Conservation (phyloP, 2,888 invertebrate genomes). For the Unio pictorum region DNA sequence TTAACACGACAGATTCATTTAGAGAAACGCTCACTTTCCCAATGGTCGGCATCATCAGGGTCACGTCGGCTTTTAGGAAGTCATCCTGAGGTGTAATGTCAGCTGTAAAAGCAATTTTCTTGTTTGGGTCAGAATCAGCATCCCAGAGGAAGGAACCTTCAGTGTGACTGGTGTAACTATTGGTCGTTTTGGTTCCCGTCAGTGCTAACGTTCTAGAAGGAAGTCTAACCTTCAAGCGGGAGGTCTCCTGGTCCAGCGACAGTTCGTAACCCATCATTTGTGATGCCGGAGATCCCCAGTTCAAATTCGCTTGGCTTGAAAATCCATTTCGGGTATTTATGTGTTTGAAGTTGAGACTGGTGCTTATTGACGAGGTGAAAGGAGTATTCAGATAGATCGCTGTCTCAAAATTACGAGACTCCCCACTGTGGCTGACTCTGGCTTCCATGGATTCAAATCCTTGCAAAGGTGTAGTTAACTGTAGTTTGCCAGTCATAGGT, state of each 20-base stretch:
- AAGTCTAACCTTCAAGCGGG: constrained; percentile 30
- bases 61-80: constrained; percentile 33
- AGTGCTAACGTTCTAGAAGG: constrained; percentile 35
- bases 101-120: constrained; percentile 36
- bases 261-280: constrained; percentile 23
- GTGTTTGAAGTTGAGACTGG: no score
- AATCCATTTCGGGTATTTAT: constrained; percentile 1
- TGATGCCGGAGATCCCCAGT: constrained; percentile 14
- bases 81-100: constrained; percentile 21
- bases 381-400: no score
- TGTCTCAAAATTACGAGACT: background rate
- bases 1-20: background rate
- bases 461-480: constrained; percentile 28
- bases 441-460: constrained; percentile 25
- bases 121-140: constrained; percentile 44
- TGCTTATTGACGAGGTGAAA: no score
- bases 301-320: constrained; percentile 11
- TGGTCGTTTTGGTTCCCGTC: constrained; percentile 20
- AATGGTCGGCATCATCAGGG: constrained; percentile 41
- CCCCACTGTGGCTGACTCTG: constrained; percentile 21
- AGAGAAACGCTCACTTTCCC: constrained; percentile 34
- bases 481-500: constrained; percentile 13
- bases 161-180: background rate
- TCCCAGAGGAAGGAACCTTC: constrained; percentile 49
- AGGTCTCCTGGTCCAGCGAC: constrained; percentile 15